Evolutionary conservation across 1,140 invertebrate genomes (phyloP), one percentile per base, ranked within the genome.

Genomic region (Hyphantria cunea): DNA sequence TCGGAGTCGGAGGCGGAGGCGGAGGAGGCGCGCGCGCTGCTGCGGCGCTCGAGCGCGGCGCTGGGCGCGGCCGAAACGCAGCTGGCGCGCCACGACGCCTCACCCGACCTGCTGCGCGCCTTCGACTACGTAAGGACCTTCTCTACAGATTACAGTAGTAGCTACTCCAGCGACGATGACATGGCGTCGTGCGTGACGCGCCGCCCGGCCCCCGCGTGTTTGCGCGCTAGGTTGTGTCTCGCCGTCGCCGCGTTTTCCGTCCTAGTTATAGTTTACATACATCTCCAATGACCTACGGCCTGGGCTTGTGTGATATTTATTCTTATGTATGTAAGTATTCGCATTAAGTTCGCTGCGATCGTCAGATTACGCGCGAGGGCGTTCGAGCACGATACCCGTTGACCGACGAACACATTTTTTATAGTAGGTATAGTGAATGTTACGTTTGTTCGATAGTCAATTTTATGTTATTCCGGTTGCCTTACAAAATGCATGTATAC

Each of bases 1-100:
- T 31, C 45, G 3, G 37, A 94, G 67, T 93, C 93, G 41, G 94
- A 95, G 67, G 94, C 93, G n/a, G 94, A 95, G 82, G 74, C 93
- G 14, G 94, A 94, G 53, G 93, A 94, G 66, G 90, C 94, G 44
- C 86, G 92, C 42, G 86, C 93, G 71, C 82, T 94, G 12, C 81
- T 92, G 31, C 80, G 83, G n/a, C 77, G 88, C 13, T 92, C 91
- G 14, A 82, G 84, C 56, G 61, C 82, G 31, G 86, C 88, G 70
- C 72, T 91, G 55, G 85, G 86, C 31, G 84, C 74, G 54, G 80
- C 90, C 0, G 89, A 91, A 74, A 83, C 82, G 13, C 49, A 84
- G 55, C 74, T 92, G 74, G 84, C 80, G 33, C 80, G 84, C 39
- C 84, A 90, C 50, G 89, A 90, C 61, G 60, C 80, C 0, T 82